Percentiles rank a stretch among this genome's conserved stretches.
These are phyloP conservation scores for Nezara viridula DNA, from an alignment of 2,888 invertebrate species.

Conservation along the genomic window DNA sequence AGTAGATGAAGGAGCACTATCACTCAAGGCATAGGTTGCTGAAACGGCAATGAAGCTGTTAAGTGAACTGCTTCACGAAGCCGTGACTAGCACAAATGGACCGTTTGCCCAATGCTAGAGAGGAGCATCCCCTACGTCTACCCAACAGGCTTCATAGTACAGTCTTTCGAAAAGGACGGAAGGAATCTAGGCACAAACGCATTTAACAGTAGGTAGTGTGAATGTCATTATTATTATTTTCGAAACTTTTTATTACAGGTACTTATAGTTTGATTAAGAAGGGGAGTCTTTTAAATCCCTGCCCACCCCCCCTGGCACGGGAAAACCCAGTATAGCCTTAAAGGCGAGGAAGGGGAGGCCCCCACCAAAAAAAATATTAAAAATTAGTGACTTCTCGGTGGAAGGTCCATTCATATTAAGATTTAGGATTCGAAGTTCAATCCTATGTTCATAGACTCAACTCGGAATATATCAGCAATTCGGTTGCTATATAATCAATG, in stretches of 20 bases:
- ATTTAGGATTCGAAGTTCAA: too few relatives aligned
- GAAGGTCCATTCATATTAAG: too few relatives aligned
- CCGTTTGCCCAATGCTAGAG: constrained; percentile 14
- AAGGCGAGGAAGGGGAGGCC: too few relatives aligned
- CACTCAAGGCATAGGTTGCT: background rate
- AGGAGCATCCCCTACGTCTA: background rate
- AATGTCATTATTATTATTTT: background rate
- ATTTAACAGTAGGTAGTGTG: background rate
- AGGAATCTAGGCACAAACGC: background rate
- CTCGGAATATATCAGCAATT: too few relatives aligned
- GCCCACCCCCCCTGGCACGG: too few relatives aligned
- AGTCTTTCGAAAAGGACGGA: background rate
- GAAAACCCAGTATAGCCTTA: too few relatives aligned
- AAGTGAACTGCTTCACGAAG: constrained; percentile 23
- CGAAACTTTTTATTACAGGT: background rate
- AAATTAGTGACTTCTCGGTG: too few relatives aligned
- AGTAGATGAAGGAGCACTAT: constrained; percentile 12
- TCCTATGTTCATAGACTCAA: too few relatives aligned
- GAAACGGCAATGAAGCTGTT: constrained; percentile 27
- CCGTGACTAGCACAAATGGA: constrained; percentile 32
- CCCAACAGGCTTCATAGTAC: background rate
- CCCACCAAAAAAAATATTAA: too few relatives aligned
- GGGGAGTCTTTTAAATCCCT: too few relatives aligned
- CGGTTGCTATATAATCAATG: too few relatives aligned
- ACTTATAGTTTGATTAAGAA: too few relatives aligned